Conservation (phyloP, 1,140 invertebrate species). For the Drosophila pachea region DNA sequence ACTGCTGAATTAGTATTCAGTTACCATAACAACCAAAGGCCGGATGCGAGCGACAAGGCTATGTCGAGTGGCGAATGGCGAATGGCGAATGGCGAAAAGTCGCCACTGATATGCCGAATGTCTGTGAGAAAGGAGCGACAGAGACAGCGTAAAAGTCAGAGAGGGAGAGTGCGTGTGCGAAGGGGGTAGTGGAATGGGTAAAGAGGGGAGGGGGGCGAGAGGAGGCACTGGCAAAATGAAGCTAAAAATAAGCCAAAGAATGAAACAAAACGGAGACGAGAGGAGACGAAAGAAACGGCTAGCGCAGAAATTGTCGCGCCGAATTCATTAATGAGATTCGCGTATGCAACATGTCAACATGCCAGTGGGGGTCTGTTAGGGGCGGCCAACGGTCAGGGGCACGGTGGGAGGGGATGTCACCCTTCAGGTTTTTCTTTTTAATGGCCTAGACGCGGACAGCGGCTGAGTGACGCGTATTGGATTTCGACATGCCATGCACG, state of each 20-base stretch:
- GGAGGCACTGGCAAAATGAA: constrained; percentile 7
- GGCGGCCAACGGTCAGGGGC: background rate
- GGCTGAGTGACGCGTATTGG: constrained; percentile 67
- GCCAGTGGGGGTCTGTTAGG: constrained; percentile 1
- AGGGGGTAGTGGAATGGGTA: too few species aligned
- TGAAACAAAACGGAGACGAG: constrained; percentile 21
- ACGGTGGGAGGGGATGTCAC: constrained; percentile 12
- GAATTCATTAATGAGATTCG: constrained; percentile 72
- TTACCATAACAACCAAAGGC: constrained; percentile 55
- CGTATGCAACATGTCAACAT: constrained; percentile 62
- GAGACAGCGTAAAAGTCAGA: too few species aligned
- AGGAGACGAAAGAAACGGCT: constrained; percentile 29
- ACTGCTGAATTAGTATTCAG: constrained; percentile 68
- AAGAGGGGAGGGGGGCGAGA: too few species aligned
- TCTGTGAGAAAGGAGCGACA: constrained; percentile 20
- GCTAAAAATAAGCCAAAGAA: constrained; percentile 61
- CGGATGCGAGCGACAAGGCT: constrained; percentile 36
- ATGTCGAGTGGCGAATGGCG: too few species aligned
- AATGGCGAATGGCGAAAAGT: background rate
- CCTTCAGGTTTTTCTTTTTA: constrained; percentile 46
- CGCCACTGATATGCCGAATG: constrained; percentile 25
- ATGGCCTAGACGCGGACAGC: constrained; percentile 39
- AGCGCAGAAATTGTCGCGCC: constrained; percentile 54
- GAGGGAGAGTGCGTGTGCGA: too few species aligned
- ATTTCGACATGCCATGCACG: constrained; percentile 72